Conservation (phyloP, 2,888 invertebrate genomes). For the Diarsia mendica region DNA sequence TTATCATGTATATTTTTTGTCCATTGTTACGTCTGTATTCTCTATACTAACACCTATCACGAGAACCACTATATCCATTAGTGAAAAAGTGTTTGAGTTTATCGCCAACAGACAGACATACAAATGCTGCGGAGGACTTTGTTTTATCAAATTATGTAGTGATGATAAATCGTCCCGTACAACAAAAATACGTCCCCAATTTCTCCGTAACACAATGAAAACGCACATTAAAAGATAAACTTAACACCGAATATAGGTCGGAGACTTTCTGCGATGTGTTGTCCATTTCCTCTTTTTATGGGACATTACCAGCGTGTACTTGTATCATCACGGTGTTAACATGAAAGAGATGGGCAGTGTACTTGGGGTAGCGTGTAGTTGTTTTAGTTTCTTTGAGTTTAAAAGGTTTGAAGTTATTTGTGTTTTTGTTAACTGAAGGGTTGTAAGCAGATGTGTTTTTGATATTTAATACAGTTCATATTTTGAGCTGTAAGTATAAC, state of each 20-base stretch:
- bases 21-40: too few species aligned
- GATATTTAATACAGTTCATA: background rate
- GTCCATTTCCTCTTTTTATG: slow-evolving; percentile 61
- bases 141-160: too few species aligned
- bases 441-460: background rate
- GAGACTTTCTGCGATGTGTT: slow-evolving; percentile 60
- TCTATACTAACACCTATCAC: too few species aligned
- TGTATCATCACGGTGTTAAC: slow-evolving; percentile 22
- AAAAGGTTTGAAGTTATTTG: background rate
- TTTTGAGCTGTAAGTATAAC: background rate
- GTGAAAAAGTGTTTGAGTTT: too few species aligned
- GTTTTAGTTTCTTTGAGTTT: background rate
- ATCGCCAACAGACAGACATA: too few species aligned
- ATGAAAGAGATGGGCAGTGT: slow-evolving; percentile 14
- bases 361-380: background rate
- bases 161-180: too few species aligned
- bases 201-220: slow-evolving; percentile 46
- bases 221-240: slow-evolving; percentile 64
- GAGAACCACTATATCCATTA: too few species aligned
- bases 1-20: too few species aligned
- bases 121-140: too few species aligned
- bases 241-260: slow-evolving; percentile 66
- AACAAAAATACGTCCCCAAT: background rate
- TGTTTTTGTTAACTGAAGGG: background rate
- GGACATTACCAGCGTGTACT: slow-evolving; percentile 42